Evolutionary conservation across 2,888 invertebrate species (phyloP), one percentile per base, ranked within the genome.

Genomic region (Drosophila rubida): DNA sequence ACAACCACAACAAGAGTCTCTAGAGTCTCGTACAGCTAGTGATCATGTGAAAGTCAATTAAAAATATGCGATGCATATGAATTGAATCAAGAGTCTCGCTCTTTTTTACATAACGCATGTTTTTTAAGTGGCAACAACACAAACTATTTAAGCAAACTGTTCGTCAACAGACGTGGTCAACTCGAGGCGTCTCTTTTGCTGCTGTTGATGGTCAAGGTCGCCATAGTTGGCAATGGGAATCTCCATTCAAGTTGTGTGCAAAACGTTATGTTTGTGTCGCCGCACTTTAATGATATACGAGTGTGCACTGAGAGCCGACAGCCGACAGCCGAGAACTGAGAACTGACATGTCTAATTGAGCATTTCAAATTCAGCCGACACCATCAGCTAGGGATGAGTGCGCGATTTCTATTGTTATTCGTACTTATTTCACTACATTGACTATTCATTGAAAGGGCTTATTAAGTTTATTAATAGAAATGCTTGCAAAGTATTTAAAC

Each of bases 131-230:
- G 19, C 19, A 30, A n/a, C 22, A 49, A n/a, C 35, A 5, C n/a
- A 50, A 42, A 25, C 32, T n/a, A 4, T 22, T 32, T 35, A 9
- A 25, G 19, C 11, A 32, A n/a, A n/a, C n/a, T n/a, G 7, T 16
- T 19, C 35, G 42, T 16, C n/a, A 53, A 27, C 25, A 37, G 44
- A 54, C 54, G 44, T 54, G 55, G 32, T 55, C 44, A n/a, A 41
- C 25, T 45, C 44, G 45, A n/a, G 55, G 16, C 35, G 45, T 23
- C 32, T 44, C 37, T 41, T 50, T 58, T 2, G 13, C 41, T 7
- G 1, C 1, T 32, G 25, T 60, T 60, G 51, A 57, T 41, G 71
- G 76, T 37, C 72, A 73, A 71, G 72, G 73, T 57, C 48, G 46
- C n/a, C n/a, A 32, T 32, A n/a, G 32, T 9, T 9, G 32, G 41